Evolutionary conservation across 64 coral and sea anemone species (phyloP), one percentile per base, ranked within the genome.

Genomic region (Anthopleura sola): DNA sequence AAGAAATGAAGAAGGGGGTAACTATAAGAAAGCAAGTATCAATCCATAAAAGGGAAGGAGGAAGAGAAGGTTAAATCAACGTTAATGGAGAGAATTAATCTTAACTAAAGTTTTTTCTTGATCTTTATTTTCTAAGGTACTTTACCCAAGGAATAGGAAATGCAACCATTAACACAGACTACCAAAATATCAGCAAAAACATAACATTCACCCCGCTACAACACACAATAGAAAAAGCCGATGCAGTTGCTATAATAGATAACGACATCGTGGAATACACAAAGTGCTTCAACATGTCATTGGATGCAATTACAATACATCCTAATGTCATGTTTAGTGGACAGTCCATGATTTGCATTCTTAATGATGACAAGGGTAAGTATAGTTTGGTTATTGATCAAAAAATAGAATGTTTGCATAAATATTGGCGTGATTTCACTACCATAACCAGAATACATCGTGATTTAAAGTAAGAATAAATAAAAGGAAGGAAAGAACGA

Each of bases 361-460:
- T 71, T 32, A 71, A 71, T 34, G 66, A 71, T 15, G 66, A 71
- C 29, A 71, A 71, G 66, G 66, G 66, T 71, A 26, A 71, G 66
- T 44, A 44, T 44, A 3, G 7, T 69, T 24, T 16, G 12, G 12
- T 51, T 14, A 51, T 1, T 1, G 49, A 14, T 51, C 39, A 44
- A 44, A 7, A 44, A 44, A 44, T 44, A 44, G 39, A 5, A 3
- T 51, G 49, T 10, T 51, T 14, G 1, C 49, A 16, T 51, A 51
- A n/a, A 51, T 51, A 10, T 8, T 14, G 10, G 3, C 15, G 7
- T 44, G 2, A n/a, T 44, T 44, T 44, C 7, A 44, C 39, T 44
- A 44, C 2, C 2, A 44, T 7, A 3, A 44, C 39, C 39, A 44
- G 39, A 44, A 44, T 44, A 7, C 39, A 44, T n/a, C n/a, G n/a